A percentile compares a stretch with the other conserved stretches of the same genome.
Conservation (phyloP, 2,888 invertebrate genomes). For the Cistogaster globosa region DNA sequence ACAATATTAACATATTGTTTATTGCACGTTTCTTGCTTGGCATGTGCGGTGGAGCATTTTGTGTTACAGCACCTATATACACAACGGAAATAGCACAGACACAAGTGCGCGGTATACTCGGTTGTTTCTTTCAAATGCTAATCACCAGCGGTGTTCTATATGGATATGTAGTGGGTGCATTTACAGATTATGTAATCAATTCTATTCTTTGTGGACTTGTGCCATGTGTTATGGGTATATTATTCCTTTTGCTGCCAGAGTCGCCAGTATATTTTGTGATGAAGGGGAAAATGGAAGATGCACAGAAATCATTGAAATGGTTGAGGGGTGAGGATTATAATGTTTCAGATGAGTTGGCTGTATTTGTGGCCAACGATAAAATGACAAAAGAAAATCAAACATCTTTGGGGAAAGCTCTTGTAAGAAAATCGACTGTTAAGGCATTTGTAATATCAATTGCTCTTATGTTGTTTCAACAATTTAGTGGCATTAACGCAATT, state of each 20-base stretch:
- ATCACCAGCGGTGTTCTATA: conserved; percentile 92
- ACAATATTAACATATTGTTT: conserved; percentile 84
- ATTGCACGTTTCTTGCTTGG: conserved; percentile 81
- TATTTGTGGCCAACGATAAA: conserved; percentile 85
- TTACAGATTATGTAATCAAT: conserved; percentile 76
- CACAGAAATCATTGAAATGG: conserved; percentile 87
- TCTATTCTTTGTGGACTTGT: conserved; percentile 78
- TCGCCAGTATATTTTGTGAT: conserved; percentile 89
- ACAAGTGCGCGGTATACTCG: conserved; percentile 91
- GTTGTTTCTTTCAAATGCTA: conserved; percentile 94
- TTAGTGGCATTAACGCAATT: conserved; percentile 92
- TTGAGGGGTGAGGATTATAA: conserved; percentile 89
- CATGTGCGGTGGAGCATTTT: conserved; percentile 88
- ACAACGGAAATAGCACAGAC: conserved; percentile 93
- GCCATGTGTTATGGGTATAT: conserved; percentile 87
- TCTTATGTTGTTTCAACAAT: conserved; percentile 95
- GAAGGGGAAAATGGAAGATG: conserved; percentile 86
- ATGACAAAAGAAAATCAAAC: conserved; percentile 84
- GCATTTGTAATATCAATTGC: conserved; percentile 89
- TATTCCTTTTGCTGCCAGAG: conserved; percentile 94
- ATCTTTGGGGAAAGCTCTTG: conserved; percentile 85
- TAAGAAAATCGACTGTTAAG: conserved; percentile 85
- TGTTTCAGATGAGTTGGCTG: conserved; percentile 86
- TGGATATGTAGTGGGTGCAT: conserved; percentile 87
- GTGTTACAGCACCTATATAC: conserved; percentile 92